A percentile compares a stretch with the other conserved stretches of the same genome.
Evolutionary conservation across 2,888 invertebrate species (phyloP).

Genomic region (Baccha elongata): DNA sequence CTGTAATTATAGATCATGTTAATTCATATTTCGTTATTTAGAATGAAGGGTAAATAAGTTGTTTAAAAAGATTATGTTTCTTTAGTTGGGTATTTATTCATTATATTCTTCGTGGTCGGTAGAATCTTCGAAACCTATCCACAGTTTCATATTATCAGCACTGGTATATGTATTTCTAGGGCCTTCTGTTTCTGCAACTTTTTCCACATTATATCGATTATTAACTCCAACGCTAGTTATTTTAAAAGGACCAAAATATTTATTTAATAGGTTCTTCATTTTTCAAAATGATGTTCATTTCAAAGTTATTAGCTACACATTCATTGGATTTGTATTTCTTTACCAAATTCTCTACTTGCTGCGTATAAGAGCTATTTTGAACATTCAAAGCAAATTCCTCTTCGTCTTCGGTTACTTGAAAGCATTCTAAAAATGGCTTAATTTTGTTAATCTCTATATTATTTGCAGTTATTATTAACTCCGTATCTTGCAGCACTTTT

Average conservation of each 20-base stretch:
- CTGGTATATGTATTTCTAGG: conserved; percentile 33
- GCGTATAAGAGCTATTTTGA: background rate
- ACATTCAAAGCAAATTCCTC: background rate
- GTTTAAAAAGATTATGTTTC: too few relatives aligned
- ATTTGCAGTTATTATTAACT: background rate
- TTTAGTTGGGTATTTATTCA: too few relatives aligned
- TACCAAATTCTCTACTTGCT: background rate
- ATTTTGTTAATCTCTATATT: background rate
- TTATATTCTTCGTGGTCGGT: background rate
- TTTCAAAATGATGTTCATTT: conserved; percentile 2
- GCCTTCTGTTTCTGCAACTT: conserved; percentile 55
- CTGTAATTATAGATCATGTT: too few relatives aligned
- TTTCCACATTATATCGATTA: conserved; percentile 53
- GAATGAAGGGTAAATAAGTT: too few relatives aligned
- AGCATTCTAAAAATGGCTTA: background rate
- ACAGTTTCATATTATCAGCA: conserved; percentile 52
- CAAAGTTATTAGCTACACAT: background rate
- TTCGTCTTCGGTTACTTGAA: background rate
- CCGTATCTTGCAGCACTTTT: conserved; percentile 7
- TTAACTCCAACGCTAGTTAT: conserved; percentile 18
- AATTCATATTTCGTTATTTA: too few relatives aligned
- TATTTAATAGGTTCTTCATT: conserved; percentile 15
- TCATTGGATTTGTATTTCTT: background rate
- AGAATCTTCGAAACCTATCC: conserved; percentile 17
- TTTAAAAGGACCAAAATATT: too few relatives aligned